phyloP scores from a whole-genome alignment of 2,888 invertebrate species.

The Carabus problematicus region DNA sequence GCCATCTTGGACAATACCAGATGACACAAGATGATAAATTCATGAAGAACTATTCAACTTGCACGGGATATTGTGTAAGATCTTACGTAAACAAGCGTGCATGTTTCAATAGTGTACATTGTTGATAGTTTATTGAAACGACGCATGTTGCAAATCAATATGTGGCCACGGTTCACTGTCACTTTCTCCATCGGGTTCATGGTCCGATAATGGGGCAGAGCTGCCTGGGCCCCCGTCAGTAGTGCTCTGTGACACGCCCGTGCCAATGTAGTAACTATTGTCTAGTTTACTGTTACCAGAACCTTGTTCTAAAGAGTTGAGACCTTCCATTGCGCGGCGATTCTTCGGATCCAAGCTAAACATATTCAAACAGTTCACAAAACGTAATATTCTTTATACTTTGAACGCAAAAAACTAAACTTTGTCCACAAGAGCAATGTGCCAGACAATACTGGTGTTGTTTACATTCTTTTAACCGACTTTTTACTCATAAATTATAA shows the following conservation, averaged over 20 bases:
- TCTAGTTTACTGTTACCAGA: slow-evolving; percentile 60
- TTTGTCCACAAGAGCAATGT: too few relatives aligned
- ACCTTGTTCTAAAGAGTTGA: slow-evolving; percentile 66
- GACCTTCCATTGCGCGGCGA: slow-evolving; percentile 68
- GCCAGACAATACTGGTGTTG: too few relatives aligned
- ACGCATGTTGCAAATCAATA: slow-evolving; percentile 28
- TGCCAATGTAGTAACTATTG: slow-evolving; percentile 62
- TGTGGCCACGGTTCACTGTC: slow-evolving; percentile 56
- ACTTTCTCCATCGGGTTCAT: slow-evolving; percentile 55
- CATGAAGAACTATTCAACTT: too few relatives aligned
- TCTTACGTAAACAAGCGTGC: too few relatives aligned
- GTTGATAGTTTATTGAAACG: slow-evolving; percentile 16
- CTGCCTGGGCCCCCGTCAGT: slow-evolving; percentile 56
- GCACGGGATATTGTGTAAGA: too few relatives aligned
- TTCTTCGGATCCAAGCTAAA: slow-evolving; percentile 70
- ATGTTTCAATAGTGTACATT: too few relatives aligned
- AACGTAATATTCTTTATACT: neutral
- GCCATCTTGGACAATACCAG: too few relatives aligned
- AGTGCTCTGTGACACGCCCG: slow-evolving; percentile 61
- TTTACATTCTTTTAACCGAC: too few relatives aligned
- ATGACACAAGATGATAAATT: too few relatives aligned
- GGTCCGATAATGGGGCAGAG: slow-evolving; percentile 51
- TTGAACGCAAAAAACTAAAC: too few relatives aligned
- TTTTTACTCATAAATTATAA: too few relatives aligned
- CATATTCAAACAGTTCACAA: slow-evolving; percentile 37